Conservation (phyloP, 2,888 invertebrate species). For the Heliconius ismenius region DNA sequence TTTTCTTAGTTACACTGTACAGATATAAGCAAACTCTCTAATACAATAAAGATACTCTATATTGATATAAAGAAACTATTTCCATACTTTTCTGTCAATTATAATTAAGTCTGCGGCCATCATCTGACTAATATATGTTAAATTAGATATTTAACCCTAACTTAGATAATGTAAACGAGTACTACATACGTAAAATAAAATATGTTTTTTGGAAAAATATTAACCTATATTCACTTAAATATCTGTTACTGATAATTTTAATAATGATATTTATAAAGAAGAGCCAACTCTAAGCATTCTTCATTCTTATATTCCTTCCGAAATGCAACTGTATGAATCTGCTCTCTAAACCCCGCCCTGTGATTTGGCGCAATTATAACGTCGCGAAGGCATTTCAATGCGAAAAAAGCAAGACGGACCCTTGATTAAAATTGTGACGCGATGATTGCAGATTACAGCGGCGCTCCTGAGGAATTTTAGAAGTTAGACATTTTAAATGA, state of each 20-base stretch:
- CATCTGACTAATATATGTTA: not conserved
- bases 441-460: conserved; percentile 65
- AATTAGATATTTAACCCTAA: not conserved
- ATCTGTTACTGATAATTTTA: not conserved
- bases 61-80: no score
- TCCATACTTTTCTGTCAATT: no score
- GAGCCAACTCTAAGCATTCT: conserved; percentile 31
- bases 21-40: no score
- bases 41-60: no score
- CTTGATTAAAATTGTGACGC: conserved; percentile 80
- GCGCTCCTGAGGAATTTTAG: conserved; percentile 38
- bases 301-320: conserved; percentile 45
- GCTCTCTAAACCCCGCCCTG: conserved; percentile 55
- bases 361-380: conserved; percentile 78
- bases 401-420: conserved; percentile 71
- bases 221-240: not conserved
- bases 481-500: conserved; percentile 33
- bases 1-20: no score
- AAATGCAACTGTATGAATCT: conserved; percentile 57
- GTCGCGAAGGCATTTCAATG: conserved; percentile 68
- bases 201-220: not conserved
- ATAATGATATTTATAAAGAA: not conserved
- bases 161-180: no score
- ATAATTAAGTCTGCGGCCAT: not conserved
- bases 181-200: no score